Evolutionary conservation across 2,113 vertebrate species (phyloP).

Genomic region (Brachionichthys hirsutus): DNA sequence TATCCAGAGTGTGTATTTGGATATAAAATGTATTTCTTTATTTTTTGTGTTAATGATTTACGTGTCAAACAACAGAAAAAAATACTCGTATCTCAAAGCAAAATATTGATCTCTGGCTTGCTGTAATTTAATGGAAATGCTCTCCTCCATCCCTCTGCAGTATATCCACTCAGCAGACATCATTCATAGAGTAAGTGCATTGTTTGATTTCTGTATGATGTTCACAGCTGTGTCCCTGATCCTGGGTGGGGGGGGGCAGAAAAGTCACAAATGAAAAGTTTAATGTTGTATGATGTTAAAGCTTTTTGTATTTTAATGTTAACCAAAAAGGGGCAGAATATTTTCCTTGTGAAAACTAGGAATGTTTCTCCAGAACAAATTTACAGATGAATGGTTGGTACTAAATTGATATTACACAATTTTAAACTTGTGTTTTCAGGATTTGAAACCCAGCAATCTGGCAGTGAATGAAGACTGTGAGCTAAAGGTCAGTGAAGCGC

Average conservation of each 20-base stretch:
- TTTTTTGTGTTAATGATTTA: no score
- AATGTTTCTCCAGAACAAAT: neutral
- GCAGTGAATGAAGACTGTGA: slow-evolving; percentile 99
- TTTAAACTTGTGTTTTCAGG: slow-evolving; percentile 71
- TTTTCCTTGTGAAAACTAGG: neutral
- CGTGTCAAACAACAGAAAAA: no score
- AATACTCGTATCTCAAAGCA: no score
- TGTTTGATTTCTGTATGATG: slow-evolving; percentile 1
- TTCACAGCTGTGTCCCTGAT: neutral
- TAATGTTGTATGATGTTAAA: slow-evolving; percentile 3
- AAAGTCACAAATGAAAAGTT: slow-evolving; percentile 25
- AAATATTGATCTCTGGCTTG: no score
- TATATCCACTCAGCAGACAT: slow-evolving; percentile 99
- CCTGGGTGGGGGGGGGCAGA: neutral
- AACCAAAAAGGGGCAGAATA: neutral
- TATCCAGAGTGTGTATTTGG: no score
- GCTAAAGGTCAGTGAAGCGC: slow-evolving; percentile 84
- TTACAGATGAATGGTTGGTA: slow-evolving; percentile 2
- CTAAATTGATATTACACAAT: no score
- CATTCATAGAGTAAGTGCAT: slow-evolving; percentile 93
- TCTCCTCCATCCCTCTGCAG: slow-evolving; percentile 70
- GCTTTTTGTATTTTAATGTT: neutral
- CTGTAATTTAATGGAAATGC: slow-evolving; percentile 20
- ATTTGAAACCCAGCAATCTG: slow-evolving; percentile 96
- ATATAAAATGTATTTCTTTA: no score